Evolutionary conservation across 2,888 invertebrate species (phyloP).

Genomic region (Brachylomia viminalis): DNA sequence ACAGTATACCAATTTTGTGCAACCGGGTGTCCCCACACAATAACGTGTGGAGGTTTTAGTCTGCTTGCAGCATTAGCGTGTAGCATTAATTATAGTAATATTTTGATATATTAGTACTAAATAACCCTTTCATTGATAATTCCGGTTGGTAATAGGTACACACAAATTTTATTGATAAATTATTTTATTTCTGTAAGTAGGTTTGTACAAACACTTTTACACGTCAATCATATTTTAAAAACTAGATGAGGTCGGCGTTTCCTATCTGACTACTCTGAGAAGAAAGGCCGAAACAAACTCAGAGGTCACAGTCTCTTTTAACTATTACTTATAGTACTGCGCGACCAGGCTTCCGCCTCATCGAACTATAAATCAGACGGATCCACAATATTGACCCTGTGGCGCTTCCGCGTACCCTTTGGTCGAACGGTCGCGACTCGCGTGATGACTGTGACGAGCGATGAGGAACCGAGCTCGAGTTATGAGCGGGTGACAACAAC

Average conservation of each 20-base stretch:
- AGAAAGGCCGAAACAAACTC: too few relatives aligned
- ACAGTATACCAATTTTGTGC: neutral
- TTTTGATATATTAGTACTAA: neutral
- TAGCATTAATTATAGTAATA: neutral
- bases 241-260: too few relatives aligned
- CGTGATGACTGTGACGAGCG: conserved; percentile 30
- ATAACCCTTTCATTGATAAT: neutral
- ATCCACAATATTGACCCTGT: conserved; percentile 45
- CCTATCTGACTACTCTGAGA: too few relatives aligned
- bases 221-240: too few relatives aligned
- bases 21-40: neutral
- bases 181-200: too few relatives aligned
- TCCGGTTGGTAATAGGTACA: neutral
- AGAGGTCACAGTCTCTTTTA: too few relatives aligned
- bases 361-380: conserved; percentile 6
- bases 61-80: neutral
- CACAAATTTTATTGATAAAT: too few relatives aligned
- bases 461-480: conserved; percentile 19
- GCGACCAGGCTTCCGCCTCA: conserved; percentile 5
- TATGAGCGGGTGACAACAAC: conserved; percentile 22
- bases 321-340: neutral
- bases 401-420: conserved; percentile 50
- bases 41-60: neutral
- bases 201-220: too few relatives aligned
- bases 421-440: neutral